Conservation (phyloP, 2,797 vertebrate species). For the Delichon dasypus region DNA sequence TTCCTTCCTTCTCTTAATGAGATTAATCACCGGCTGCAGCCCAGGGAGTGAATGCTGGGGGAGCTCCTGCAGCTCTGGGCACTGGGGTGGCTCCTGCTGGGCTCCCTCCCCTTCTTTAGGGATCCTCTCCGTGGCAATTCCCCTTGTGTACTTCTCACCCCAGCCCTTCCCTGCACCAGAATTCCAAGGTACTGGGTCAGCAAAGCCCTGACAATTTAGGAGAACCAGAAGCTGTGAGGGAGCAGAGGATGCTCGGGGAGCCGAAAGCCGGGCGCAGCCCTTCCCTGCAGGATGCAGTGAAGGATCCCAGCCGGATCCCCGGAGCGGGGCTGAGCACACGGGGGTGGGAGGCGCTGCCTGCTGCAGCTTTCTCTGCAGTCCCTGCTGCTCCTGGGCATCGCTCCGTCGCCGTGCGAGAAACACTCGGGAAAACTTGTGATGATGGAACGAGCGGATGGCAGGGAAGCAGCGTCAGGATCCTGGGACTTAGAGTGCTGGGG, state of each 20-base stretch:
- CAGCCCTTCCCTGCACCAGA: rapidly evolving
- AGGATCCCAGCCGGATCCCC: neutral
- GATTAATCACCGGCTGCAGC: neutral
- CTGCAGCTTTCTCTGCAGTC: neutral
- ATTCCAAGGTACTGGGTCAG: neutral
- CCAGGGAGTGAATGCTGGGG: no score
- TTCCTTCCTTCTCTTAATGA: neutral
- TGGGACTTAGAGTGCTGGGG: neutral
- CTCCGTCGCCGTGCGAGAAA: neutral
- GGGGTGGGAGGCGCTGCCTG: neutral
- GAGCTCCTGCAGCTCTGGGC: no score
- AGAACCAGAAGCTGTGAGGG: rapidly evolving
- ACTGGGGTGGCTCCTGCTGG: rapidly evolving
- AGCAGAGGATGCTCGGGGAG: rapidly evolving
- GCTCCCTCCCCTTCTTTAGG: rapidly evolving
- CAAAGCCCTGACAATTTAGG: neutral
- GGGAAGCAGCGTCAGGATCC: neutral
- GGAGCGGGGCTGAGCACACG: neutral
- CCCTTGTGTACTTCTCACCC: neutral
- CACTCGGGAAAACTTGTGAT: neutral
- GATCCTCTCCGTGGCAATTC: rapidly evolving
- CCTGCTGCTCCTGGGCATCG: rapidly evolving
- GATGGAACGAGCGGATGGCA: neutral
- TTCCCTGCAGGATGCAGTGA: neutral
- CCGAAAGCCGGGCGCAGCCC: rapidly evolving